Conservation (phyloP, 1,140 invertebrate species). For the Mizuhopecten yessoensis region DNA sequence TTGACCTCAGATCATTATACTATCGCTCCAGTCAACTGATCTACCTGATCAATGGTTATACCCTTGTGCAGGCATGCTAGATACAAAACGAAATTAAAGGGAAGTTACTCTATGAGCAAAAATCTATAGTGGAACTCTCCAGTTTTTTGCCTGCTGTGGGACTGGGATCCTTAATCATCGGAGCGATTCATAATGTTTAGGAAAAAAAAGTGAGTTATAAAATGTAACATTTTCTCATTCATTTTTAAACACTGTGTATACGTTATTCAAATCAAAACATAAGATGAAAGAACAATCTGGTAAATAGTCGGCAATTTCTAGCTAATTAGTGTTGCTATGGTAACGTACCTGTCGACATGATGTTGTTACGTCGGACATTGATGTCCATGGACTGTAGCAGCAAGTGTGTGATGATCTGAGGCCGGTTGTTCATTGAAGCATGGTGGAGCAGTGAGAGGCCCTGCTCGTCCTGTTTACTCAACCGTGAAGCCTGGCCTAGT, state of each 20-base stretch:
- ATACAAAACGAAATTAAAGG: no score
- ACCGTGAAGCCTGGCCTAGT: slow-evolving; percentile 73
- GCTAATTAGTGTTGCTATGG: no score
- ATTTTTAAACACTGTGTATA: neutral
- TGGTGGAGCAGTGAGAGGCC: slow-evolving; percentile 81
- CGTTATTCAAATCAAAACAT: neutral
- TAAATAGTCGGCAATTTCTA: no score
- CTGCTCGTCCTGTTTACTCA: slow-evolving; percentile 82
- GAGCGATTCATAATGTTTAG: neutral
- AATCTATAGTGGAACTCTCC: no score
- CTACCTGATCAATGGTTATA: no score
- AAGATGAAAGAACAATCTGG: neutral
- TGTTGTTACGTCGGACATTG: slow-evolving; percentile 79
- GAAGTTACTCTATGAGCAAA: no score
- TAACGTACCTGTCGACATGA: slow-evolving; percentile 78
- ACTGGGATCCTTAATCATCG: neutral
- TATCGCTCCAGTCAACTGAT: no score
- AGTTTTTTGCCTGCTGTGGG: no score
- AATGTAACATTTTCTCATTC: neutral
- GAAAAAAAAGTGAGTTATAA: neutral
- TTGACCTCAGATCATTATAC: no score
- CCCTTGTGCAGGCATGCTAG: no score
- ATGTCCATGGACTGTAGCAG: slow-evolving; percentile 81
- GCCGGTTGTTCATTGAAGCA: slow-evolving; percentile 82
- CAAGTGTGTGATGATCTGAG: slow-evolving; percentile 80